Evolutionary conservation across 2,113 vertebrate genomes (phyloP).

Genomic region (Grantiella picta): DNA sequence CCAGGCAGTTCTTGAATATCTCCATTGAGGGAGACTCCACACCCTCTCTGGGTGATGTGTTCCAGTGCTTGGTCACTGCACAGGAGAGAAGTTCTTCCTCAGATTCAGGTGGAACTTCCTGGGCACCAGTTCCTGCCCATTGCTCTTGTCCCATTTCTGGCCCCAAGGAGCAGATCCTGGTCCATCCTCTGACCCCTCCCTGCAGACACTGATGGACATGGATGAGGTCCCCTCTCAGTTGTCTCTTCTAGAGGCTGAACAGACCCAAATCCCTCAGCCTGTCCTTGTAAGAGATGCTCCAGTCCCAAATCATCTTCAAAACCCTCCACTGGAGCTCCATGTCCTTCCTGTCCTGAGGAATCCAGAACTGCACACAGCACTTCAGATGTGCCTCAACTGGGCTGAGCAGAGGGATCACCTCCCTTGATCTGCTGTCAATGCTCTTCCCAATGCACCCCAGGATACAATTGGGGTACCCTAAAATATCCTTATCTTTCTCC

Average conservation of each 20-base stretch:
- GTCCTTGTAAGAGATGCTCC: not conserved
- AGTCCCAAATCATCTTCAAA: not conserved
- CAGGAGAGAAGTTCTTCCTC: not conserved
- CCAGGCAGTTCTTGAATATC: not conserved
- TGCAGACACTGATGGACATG: not conserved
- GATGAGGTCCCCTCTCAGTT: not conserved
- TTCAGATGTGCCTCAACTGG: not conserved
- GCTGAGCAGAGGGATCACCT: not conserved
- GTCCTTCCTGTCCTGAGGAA: not conserved
- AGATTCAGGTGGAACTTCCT: not conserved
- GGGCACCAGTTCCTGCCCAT: not conserved
- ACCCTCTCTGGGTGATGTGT: not conserved
- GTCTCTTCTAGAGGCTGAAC: accelerated
- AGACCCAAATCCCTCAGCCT: not conserved
- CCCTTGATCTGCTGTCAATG: not conserved
- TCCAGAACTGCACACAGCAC: not conserved
- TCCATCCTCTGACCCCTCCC: not conserved
- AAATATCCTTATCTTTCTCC: not conserved
- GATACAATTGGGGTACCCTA: not conserved
- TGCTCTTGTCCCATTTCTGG: not conserved
- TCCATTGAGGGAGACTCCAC: accelerated
- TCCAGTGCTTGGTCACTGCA: not conserved
- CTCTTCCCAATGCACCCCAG: not conserved
- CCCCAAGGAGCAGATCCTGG: not conserved
- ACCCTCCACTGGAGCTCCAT: not conserved